These are phyloP conservation scores for Pachyramphus minor DNA, from an alignment of 2,113 vertebrate genomes.

Conservation along the genomic window DNA sequence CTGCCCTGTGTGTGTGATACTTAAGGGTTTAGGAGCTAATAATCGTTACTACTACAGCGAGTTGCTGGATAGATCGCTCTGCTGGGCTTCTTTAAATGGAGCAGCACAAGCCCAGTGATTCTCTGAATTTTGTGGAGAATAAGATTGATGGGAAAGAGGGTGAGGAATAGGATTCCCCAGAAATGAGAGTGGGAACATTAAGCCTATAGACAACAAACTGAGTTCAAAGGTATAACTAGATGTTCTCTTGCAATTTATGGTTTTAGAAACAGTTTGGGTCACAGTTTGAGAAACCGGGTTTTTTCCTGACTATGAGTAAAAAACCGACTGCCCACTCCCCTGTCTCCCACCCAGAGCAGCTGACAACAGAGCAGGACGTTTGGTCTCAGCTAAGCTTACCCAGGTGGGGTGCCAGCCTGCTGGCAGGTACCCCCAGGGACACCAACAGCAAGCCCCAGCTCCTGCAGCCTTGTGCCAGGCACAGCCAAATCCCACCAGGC, in stretches of 20 bases:
- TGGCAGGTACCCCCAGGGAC: neutral
- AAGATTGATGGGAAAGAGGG: neutral
- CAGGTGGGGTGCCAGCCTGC: neutral
- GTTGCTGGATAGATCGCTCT: neutral
- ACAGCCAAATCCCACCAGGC: neutral
- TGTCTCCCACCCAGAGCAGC: neutral
- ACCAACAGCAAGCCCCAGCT: neutral
- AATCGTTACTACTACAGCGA: neutral
- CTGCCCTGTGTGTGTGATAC: neutral
- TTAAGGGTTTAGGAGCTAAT: neutral
- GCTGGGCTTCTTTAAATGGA: neutral
- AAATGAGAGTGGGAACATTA: neutral
- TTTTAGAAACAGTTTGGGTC: neutral
- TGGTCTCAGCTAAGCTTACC: neutral
- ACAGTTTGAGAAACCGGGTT: neutral
- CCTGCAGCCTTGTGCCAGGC: neutral
- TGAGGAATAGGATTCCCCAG: neutral
- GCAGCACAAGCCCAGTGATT: neutral
- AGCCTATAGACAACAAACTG: neutral
- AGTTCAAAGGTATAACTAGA: neutral
- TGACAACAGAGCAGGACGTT: neutral
- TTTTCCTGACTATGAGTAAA: neutral
- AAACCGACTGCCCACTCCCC: neutral
- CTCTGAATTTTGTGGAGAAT: neutral
- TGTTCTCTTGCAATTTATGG: neutral